phyloP scores from a whole-genome alignment of 1,140 invertebrate genomes.

The Eubasilissa regina region DNA sequence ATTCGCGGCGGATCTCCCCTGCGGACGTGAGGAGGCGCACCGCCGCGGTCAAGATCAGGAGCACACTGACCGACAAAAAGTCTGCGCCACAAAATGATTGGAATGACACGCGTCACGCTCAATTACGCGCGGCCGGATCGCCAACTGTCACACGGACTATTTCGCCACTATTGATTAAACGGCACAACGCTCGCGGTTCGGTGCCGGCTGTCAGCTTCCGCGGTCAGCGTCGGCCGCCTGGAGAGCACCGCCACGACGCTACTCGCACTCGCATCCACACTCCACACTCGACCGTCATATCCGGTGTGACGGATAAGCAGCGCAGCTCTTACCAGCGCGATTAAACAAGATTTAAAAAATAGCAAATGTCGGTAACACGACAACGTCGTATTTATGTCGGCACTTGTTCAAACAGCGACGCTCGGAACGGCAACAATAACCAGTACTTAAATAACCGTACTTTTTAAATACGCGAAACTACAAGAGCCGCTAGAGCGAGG shows the following conservation, averaged over 20 bases:
- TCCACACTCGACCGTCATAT: no score
- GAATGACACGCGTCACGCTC: conserved; percentile 1
- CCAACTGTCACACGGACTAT: background rate
- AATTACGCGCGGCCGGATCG: background rate
- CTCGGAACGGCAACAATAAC: no score
- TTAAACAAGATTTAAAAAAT: no score
- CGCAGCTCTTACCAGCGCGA: no score
- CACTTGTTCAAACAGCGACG: conserved; percentile 3
- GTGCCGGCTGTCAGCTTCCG: no score
- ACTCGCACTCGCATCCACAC: background rate
- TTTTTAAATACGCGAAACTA: background rate
- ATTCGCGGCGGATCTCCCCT: no score
- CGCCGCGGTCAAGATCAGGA: conserved; percentile 34
- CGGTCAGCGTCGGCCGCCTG: background rate
- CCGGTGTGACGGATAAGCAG: no score
- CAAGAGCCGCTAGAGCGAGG: background rate
- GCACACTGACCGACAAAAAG: conserved; percentile 28
- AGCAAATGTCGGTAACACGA: no score
- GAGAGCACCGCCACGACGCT: background rate
- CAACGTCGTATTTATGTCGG: no score
- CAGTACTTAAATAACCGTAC: no score
- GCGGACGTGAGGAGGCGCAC: background rate
- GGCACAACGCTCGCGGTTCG: no score
- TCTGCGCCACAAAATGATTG: conserved; percentile 16
- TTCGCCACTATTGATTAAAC: no score